Conservation (phyloP, 2,113 vertebrate genomes). For the Mystacornis crossleyi region DNA sequence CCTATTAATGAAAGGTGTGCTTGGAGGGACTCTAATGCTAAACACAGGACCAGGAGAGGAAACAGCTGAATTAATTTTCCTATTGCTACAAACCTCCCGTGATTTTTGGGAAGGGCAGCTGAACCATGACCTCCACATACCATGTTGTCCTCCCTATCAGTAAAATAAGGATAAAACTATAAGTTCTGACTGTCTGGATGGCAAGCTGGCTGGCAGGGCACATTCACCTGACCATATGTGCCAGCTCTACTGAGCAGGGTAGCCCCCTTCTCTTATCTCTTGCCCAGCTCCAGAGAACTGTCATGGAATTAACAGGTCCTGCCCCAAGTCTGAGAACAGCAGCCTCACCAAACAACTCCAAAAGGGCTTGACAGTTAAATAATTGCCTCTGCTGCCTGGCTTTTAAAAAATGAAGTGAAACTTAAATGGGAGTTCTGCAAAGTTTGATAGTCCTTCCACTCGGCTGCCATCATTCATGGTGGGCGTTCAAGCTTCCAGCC, state of each 20-base stretch:
- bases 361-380: background rate
- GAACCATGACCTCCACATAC: background rate
- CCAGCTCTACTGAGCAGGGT: background rate
- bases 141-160: background rate
- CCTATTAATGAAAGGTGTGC: background rate
- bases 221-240: background rate
- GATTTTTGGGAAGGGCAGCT: background rate
- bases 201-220: background rate
- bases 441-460: slow-evolving; percentile 19
- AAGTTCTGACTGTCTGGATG: background rate
- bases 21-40: background rate
- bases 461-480: background rate
- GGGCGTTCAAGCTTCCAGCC: background rate
- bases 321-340: background rate
- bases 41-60: background rate
- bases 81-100: background rate
- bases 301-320: background rate
- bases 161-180: background rate
- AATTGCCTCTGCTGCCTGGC: background rate
- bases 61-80: background rate
- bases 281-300: background rate
- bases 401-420: slow-evolving; percentile 1
- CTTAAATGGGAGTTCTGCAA: background rate
- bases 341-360: background rate
- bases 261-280: background rate